Evolutionary conservation across 1,140 invertebrate genomes (phyloP).

Genomic region (Drosophila busckii): DNA sequence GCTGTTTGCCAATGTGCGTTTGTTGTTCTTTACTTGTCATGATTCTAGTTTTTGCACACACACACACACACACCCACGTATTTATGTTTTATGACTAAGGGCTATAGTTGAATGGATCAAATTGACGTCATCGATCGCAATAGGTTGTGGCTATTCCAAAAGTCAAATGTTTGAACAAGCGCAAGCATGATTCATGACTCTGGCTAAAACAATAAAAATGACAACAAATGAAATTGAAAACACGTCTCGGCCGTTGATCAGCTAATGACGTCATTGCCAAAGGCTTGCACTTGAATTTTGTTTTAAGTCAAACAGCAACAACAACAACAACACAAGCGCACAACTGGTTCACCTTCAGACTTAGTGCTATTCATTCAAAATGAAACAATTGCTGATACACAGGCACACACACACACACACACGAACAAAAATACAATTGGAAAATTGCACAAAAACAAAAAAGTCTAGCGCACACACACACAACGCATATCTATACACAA

Average conservation of each 20-base stretch:
- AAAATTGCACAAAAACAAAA: constrained; percentile 25
- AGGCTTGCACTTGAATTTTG: constrained; percentile 29
- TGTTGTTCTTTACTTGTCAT: constrained; percentile 29
- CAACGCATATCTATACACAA: no score
- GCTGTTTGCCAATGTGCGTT: neutral
- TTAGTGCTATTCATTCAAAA: constrained; percentile 20
- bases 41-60: constrained; percentile 6
- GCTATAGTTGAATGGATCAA: no score
- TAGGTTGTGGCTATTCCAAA: neutral
- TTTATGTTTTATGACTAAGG: constrained; percentile 1
- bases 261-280: constrained; percentile 26
- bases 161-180: no score
- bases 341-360: constrained; percentile 33
- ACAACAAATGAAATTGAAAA: no score
- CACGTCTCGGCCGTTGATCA: neutral
- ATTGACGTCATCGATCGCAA: constrained; percentile 14
- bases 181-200: constrained; percentile 16
- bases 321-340: constrained; percentile 17
- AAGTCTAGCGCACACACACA: no score
- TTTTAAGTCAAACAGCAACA: constrained; percentile 9
- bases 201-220: neutral
- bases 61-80: no score
- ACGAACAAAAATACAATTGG: constrained; percentile 12
- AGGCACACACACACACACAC: constrained; percentile 5
- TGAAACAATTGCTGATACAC: constrained; percentile 24